phyloP scores from a whole-genome alignment of 1,140 invertebrate species.

The Anagrus nilaparvatae region DNA sequence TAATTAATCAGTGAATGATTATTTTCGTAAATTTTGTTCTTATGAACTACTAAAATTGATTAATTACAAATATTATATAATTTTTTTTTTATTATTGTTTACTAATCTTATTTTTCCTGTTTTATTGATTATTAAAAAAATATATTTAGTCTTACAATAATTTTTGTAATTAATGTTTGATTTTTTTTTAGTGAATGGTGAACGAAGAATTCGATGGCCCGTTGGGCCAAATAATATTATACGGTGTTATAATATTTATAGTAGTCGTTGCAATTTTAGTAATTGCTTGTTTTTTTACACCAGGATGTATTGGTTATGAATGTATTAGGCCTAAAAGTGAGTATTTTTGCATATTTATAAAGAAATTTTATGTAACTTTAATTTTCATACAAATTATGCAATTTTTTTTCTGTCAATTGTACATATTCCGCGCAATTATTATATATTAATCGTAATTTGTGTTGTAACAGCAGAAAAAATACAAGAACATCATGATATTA shows the following conservation, averaged over 20 bases:
- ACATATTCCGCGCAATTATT: no score
- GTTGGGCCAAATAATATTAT: constrained; percentile 37
- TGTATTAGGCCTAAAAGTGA: constrained; percentile 35
- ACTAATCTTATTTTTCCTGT: not conserved
- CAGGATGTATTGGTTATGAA: constrained; percentile 39
- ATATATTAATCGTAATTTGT: no score
- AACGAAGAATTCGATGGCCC: constrained; percentile 34
- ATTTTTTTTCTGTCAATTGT: no score
- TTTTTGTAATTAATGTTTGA: not conserved
- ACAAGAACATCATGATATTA: no score
- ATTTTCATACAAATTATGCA: no score
- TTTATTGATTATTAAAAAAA: not conserved
- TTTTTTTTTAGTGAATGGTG: constrained; percentile 35
- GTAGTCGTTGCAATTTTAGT: constrained; percentile 32
- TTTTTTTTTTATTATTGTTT: no score
- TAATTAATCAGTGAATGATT: not conserved
- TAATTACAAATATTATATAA: no score
- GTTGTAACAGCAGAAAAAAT: no score
- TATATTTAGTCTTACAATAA: not conserved
- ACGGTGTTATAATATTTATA: constrained; percentile 27
- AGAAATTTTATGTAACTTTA: no score
- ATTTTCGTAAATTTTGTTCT: not conserved
- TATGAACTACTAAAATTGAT: not conserved
- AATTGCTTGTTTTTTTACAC: constrained; percentile 39
- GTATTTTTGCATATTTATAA: no score